These are phyloP conservation scores for Palloptera scutellata DNA, from an alignment of 2,888 invertebrate genomes.

Conservation along the genomic window DNA sequence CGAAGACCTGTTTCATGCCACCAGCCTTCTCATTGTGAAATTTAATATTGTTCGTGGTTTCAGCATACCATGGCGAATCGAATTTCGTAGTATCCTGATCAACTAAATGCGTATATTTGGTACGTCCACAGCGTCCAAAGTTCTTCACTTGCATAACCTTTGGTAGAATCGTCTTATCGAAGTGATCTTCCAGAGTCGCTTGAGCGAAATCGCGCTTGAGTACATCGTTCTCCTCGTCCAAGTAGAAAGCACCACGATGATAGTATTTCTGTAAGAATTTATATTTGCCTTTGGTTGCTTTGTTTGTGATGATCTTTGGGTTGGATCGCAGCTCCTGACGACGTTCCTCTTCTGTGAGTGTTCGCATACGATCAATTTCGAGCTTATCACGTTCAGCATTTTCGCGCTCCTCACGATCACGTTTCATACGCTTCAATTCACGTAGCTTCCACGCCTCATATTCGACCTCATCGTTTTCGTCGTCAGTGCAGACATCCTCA, in stretches of 20 bases:
- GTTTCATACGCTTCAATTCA: slow-evolving; percentile 94
- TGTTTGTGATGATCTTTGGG: slow-evolving; percentile 93
- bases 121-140: slow-evolving; percentile 97
- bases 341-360: slow-evolving; percentile 96
- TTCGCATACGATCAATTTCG: slow-evolving; percentile 89
- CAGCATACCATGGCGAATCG: slow-evolving; percentile 96
- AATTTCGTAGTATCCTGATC: slow-evolving; percentile 99
- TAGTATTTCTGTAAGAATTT: slow-evolving; percentile 99
- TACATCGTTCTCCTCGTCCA: slow-evolving; percentile 92
- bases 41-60: slow-evolving; percentile 87
- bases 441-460: slow-evolving; percentile 98
- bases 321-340: slow-evolving; percentile 87
- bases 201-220: slow-evolving; percentile 93
- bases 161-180: slow-evolving; percentile 97
- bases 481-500: slow-evolving; percentile 89
- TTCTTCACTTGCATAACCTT: slow-evolving; percentile 99
- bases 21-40: slow-evolving; percentile 89
- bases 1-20: slow-evolving; percentile 92
- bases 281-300: slow-evolving; percentile 96
- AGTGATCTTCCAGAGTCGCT: slow-evolving; percentile 97
- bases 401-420: slow-evolving; percentile 95
- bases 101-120: slow-evolving; percentile 98
- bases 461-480: slow-evolving; percentile 95
- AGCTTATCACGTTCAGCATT: slow-evolving; percentile 84
- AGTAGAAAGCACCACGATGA: slow-evolving; percentile 98